Conservation (phyloP, 2,113 vertebrate species). For the Irena cyanogastra region DNA sequence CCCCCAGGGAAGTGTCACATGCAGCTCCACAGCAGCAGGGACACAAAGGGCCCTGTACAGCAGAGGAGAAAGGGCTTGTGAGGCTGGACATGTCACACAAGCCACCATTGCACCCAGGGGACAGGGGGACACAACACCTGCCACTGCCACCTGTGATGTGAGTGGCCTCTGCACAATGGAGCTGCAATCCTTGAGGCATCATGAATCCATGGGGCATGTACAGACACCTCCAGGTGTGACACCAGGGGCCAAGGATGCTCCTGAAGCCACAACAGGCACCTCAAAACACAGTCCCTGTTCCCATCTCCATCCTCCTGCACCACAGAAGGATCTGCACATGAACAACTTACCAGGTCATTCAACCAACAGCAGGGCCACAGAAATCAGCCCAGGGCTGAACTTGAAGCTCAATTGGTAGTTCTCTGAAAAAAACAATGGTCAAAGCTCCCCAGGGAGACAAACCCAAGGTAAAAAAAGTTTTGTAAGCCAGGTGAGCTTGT, state of each 20-base stretch:
- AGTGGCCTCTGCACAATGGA: background rate
- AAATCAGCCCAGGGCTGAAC: background rate
- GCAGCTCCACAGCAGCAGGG: background rate
- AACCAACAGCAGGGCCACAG: background rate
- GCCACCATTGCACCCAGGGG: background rate
- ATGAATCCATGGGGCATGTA: too few species aligned
- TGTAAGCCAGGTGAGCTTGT: background rate
- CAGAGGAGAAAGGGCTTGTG: background rate
- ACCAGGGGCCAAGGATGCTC: background rate
- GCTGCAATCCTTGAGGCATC: background rate
- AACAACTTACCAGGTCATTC: accelerated
- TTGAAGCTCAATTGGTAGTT: background rate
- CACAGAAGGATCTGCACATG: background rate
- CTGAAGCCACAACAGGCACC: background rate
- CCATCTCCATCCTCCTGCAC: background rate
- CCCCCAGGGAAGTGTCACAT: background rate
- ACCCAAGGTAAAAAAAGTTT: background rate
- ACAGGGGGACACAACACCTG: too few species aligned
- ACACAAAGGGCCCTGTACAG: accelerated
- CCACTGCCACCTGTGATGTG: background rate
- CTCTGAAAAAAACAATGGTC: background rate
- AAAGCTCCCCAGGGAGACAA: background rate
- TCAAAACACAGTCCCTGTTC: background rate
- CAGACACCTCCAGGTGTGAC: background rate
- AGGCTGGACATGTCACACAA: background rate